A percentile compares a stretch with the other conserved stretches of the same genome.
Evolutionary conservation across 2,888 invertebrate species (phyloP).

Genomic region (Himalopsyche anomala): DNA sequence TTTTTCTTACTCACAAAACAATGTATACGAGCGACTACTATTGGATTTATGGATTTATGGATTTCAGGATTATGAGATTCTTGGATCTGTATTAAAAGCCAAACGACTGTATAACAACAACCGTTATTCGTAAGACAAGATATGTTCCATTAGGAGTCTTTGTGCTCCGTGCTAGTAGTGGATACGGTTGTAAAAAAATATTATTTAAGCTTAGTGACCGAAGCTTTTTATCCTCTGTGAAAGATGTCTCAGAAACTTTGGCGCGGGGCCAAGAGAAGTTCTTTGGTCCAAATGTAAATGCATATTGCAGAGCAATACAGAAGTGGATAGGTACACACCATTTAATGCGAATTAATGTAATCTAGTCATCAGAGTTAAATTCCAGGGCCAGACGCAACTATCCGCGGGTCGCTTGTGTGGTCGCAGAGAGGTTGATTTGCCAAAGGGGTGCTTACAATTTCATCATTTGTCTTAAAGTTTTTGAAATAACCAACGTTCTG

Average conservation of each 20-base stretch:
- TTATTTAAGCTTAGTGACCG: background rate
- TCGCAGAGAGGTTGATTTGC: background rate
- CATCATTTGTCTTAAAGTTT: too few species aligned
- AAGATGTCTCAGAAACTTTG: slow-evolving; percentile 24
- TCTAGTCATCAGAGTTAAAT: slow-evolving; percentile 42
- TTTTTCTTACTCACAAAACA: too few species aligned
- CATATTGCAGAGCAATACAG: slow-evolving; percentile 13
- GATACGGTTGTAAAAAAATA: too few species aligned
- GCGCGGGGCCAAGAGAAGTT: background rate
- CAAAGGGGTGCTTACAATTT: background rate
- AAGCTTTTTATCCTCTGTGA: background rate
- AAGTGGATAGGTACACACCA: slow-evolving; percentile 28
- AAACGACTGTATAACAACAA: too few species aligned
- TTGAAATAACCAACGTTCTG: too few species aligned
- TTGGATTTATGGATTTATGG: too few species aligned
- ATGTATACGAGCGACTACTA: too few species aligned
- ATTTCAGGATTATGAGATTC: too few species aligned
- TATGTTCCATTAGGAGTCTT: too few species aligned
- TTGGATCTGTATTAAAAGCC: too few species aligned
- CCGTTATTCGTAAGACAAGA: too few species aligned
- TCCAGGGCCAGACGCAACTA: background rate
- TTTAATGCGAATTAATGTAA: slow-evolving; percentile 42
- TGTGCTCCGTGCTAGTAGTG: too few species aligned
- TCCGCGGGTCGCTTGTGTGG: background rate
- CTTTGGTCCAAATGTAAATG: slow-evolving; percentile 40